Conservation (phyloP, 2,113 vertebrate species). For the Toxotes jaculatrix region DNA sequence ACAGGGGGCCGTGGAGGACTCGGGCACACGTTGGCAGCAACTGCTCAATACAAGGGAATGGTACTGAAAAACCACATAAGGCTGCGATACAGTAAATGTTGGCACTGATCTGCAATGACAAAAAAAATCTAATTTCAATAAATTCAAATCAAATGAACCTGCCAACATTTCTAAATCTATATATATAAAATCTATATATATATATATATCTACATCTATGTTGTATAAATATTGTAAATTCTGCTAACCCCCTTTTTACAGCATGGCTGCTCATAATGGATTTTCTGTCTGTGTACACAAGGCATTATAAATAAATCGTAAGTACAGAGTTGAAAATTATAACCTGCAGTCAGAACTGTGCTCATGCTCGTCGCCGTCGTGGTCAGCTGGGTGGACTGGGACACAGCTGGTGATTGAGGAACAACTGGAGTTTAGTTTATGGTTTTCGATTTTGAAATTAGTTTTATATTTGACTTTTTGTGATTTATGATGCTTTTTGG, state of each 20-base stretch:
- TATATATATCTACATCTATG: too few species aligned
- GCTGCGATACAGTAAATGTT: constrained; percentile 24
- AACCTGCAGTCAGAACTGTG: constrained; percentile 48
- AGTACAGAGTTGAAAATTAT: constrained; percentile 81
- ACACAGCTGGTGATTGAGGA: constrained; percentile 40
- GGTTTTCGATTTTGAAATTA: not conserved
- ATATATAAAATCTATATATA: too few species aligned
- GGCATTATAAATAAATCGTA: constrained; percentile 82
- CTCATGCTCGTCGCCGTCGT: constrained; percentile 49
- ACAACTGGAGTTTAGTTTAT: constrained; percentile 30
- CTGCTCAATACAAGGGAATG: not conserved
- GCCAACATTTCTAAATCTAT: too few species aligned
- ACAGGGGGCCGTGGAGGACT: constrained; percentile 21
- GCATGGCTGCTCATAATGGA: constrained; percentile 57
- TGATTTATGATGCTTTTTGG: not conserved
- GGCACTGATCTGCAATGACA: not conserved
- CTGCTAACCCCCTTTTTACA: constrained; percentile 45
- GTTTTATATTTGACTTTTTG: constrained; percentile 10
- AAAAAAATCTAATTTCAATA: too few species aligned
- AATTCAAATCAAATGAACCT: too few species aligned
- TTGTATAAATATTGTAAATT: constrained; percentile 33
- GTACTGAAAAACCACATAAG: constrained; percentile 10
- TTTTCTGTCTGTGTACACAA: constrained; percentile 70
- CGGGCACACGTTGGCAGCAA: constrained; percentile 17
- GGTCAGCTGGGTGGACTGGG: constrained; percentile 62